A percentile compares a stretch with the other conserved stretches of the same genome.
Evolutionary conservation across 2,113 vertebrate genomes (phyloP).

Genomic region (Amblyopsis rosae): DNA sequence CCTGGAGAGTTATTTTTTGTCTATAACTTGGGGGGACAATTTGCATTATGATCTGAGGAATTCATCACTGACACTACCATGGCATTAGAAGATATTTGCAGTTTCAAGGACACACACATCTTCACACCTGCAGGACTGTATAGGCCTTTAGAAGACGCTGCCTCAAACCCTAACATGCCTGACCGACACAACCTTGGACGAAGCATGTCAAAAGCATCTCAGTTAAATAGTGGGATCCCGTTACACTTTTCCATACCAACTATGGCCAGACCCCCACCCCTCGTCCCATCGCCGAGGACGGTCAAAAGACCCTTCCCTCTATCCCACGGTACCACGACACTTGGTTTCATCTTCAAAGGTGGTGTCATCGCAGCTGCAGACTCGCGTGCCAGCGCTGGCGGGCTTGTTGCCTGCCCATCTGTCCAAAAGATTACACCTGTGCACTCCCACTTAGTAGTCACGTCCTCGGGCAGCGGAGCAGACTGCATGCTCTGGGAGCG

Average conservation of each 20-base stretch:
- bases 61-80: slow-evolving; percentile 45
- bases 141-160: slow-evolving; percentile 25
- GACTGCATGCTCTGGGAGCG: slow-evolving; percentile 82
- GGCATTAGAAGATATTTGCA: slow-evolving; percentile 83
- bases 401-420: slow-evolving; percentile 75
- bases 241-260: slow-evolving; percentile 43
- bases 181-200: slow-evolving; percentile 20
- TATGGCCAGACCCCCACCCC: slow-evolving; percentile 9
- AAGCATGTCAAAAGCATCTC: slow-evolving; percentile 4
- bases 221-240: slow-evolving; percentile 16
- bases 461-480: slow-evolving; percentile 81
- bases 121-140: slow-evolving; percentile 27
- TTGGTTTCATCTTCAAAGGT: slow-evolving; percentile 81
- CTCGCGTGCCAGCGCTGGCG: slow-evolving; percentile 80
- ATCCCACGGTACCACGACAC: slow-evolving; percentile 82
- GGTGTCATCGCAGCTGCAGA: slow-evolving; percentile 85
- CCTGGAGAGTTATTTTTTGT: slow-evolving; percentile 6
- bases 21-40: not conserved
- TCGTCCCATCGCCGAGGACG: not conserved
- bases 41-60: slow-evolving; percentile 14
- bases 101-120: slow-evolving; percentile 40
- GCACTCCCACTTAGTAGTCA: slow-evolving; percentile 81
- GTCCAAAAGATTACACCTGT: slow-evolving; percentile 80
- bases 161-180: slow-evolving; percentile 8
- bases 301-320: slow-evolving; percentile 65